phyloP scores from a whole-genome alignment of 1,140 invertebrate species.

The Hyposmocoma kahamanoa region DNA sequence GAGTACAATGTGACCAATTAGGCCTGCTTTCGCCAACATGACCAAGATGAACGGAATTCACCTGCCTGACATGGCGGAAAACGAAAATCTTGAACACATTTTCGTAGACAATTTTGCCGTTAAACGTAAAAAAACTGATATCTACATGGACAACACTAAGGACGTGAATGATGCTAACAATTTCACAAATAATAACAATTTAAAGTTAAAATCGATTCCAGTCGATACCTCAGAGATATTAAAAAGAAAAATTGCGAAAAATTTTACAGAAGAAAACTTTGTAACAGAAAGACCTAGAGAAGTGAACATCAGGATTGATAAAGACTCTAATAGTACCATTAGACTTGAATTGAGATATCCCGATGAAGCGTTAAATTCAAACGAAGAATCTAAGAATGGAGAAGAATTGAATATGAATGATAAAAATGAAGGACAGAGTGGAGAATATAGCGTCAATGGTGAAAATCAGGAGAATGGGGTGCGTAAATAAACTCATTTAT shows the following conservation, averaged over 20 bases:
- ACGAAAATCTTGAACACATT: conserved; percentile 45
- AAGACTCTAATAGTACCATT: conserved; percentile 44
- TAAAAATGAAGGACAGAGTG: too few species aligned
- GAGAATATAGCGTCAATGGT: conserved; percentile 33
- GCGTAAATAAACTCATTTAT: too few species aligned
- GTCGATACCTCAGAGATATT: too few species aligned
- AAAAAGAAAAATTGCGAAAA: conserved; percentile 32
- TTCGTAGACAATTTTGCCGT: conserved; percentile 38
- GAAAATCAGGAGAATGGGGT: background rate
- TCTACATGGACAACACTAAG: conserved; percentile 17
- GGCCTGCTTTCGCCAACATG: conserved; percentile 42
- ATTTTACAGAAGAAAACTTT: conserved; percentile 15
- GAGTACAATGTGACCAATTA: conserved; percentile 66
- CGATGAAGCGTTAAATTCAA: conserved; percentile 13
- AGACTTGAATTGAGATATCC: conserved; percentile 47
- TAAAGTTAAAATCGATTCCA: conserved; percentile 17
- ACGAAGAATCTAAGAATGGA: background rate
- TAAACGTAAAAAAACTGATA: conserved; percentile 38
- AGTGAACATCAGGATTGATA: conserved; percentile 49
- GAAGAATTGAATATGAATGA: background rate
- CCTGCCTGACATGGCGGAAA: conserved; percentile 42
- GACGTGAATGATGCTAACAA: conserved; percentile 21
- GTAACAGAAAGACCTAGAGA: conserved; percentile 12
- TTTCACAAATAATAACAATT: conserved; percentile 30
- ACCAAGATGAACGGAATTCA: conserved; percentile 57